phyloP scores from a whole-genome alignment of 2,113 vertebrate species.

The Dolichotis patagonum region DNA sequence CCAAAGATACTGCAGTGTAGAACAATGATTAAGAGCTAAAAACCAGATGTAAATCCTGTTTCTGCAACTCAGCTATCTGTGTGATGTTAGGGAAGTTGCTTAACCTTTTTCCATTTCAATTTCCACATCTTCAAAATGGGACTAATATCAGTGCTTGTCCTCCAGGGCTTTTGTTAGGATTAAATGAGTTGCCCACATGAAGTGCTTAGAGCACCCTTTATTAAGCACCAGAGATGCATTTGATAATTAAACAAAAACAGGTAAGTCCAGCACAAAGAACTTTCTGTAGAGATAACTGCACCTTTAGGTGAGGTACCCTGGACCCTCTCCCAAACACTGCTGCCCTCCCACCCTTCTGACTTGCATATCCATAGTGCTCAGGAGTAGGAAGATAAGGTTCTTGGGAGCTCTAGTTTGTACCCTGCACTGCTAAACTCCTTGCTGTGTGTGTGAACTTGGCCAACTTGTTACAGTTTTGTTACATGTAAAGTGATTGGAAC shows the following conservation, averaged over 20 bases:
- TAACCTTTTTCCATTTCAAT: background rate
- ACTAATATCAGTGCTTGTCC: background rate
- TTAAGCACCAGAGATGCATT: background rate
- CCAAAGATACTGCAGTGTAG: background rate
- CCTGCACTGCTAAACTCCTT: background rate
- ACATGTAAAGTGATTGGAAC: background rate
- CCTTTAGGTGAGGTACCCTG: background rate
- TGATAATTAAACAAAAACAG: slow-evolving; percentile 37
- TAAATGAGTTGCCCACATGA: background rate
- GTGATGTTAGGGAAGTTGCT: background rate
- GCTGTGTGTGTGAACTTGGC: background rate
- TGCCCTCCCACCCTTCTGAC: background rate
- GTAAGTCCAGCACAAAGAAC: background rate
- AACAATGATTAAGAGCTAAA: background rate
- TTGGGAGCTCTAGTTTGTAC: background rate
- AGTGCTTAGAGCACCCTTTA: background rate
- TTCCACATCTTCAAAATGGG: slow-evolving; percentile 39
- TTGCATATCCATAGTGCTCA: background rate
- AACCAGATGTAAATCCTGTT: background rate
- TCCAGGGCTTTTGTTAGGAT: background rate
- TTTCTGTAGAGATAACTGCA: background rate
- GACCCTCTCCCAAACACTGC: background rate
- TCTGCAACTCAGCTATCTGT: background rate
- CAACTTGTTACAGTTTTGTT: background rate
- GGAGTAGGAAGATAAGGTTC: background rate